Evolutionary conservation across 2,113 vertebrate species (phyloP).

Genomic region (Brachypodius melanocephalos): DNA sequence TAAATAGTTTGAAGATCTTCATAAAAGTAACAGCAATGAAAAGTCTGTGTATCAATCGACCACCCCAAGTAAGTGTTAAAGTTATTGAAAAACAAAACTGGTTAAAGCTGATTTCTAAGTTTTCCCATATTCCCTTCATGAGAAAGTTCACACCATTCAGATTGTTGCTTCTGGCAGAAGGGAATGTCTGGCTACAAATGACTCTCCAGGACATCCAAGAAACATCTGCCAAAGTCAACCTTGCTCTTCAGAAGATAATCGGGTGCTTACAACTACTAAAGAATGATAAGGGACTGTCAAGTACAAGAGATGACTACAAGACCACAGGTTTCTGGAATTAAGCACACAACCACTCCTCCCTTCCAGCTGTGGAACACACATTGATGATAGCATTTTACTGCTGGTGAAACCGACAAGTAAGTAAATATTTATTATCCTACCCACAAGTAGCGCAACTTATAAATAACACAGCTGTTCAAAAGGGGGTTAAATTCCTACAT

Average conservation of each 20-base stretch:
- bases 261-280: background rate
- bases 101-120: background rate
- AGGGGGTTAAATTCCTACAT: background rate
- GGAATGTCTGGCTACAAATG: background rate
- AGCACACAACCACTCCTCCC: background rate
- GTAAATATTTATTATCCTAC: background rate
- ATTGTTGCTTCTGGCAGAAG: background rate
- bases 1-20: background rate
- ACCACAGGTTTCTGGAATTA: background rate
- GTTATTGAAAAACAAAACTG: background rate
- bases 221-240: background rate
- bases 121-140: background rate
- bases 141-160: background rate
- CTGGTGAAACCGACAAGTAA: background rate
- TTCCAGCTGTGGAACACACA: background rate
- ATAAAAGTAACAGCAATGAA: fast-evolving
- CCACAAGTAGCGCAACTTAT: background rate
- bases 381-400: fast-evolving
- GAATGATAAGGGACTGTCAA: background rate
- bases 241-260: background rate
- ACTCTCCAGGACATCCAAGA: background rate
- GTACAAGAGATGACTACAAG: background rate
- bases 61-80: background rate
- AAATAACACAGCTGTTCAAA: background rate
- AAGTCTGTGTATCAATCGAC: background rate